Evolutionary conservation across 1,140 invertebrate species (phyloP), one percentile per base, ranked within the genome.

Genomic region (Eueides isabella): DNA sequence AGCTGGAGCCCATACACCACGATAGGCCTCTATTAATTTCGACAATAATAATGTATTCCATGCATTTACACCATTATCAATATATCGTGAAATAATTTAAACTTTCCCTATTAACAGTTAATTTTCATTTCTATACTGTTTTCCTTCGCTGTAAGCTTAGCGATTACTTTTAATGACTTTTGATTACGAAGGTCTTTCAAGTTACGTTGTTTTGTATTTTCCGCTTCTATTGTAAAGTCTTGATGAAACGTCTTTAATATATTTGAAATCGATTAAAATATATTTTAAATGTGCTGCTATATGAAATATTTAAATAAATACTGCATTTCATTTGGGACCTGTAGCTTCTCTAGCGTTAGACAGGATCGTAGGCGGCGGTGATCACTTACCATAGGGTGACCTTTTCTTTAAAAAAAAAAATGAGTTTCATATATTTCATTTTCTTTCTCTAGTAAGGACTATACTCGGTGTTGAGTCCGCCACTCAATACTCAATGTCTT

Each of bases 81-180:
- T 55, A 55, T 55, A 55, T 55, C 11, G 48, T 55, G 48, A 55
- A 55, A 55, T 26, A 12, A 26, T 26, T 55, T 55, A 26, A 55
- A 55, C 23, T 55, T 55, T 26, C 48, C 48, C 48, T 12, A 55
- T 55, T 26, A 55, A 55, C 48, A 55, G 48, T 55, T 55, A 55
- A 55, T n/a, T 63, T 63, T 63, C 61, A 63, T 63, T 63, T 29
- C 61, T 63, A 63, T 63, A 23, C 5, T 29, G 61, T 31, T 63
- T 63, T 30, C 61, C n/a, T 63, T n/a, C 61, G 29, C 61, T 38
- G 19, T 61, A n/a, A 70, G 31, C 19, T 70, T 70, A 19, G 33
- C 26, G 26, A 70, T 70, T 70, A 70, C 67, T 70, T 70, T 70
- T 70, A 70, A 70, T 70, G 61, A 38, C 44, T 55, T 62, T 31